Base-by-base conservation (phyloP, 2,888 invertebrate genomes). In the Cheilosia variabilis region DNA sequence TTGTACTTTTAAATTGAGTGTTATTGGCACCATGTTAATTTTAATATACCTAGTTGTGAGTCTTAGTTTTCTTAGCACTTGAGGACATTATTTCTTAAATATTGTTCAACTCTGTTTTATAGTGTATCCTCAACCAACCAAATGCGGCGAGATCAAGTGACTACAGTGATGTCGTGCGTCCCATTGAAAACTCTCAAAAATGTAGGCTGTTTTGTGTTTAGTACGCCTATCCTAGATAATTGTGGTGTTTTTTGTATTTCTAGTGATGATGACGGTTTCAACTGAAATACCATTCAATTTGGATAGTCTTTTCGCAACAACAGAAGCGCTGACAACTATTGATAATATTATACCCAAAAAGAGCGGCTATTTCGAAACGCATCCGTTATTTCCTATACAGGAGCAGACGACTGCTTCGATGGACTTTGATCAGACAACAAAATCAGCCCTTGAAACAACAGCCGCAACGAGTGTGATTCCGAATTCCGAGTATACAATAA, bases 41-140 rank as follows among this genome's bases (percentile, higher is more conserved):
- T 34, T 86, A 66, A 50, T 80, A 0, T 86, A 86, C 7, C 71
- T 86, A 24, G 80, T 86, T 58, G 84, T 86, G 55, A 72, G 84
- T 76, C 24, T n/a, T 0, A 1, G 3, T 34, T 13, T 37, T 6
- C 4, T 0, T 27, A 15, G 1, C 53, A 15, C 17, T 50, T 62
- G 7, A 27, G 37, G 9, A 19, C 3, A 1, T 24, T 2, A 43
- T 22, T 37, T 37, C 17, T 2, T 43, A 34, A 34, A 15, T 7
- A 52, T 17, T 13, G 10, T 2, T 31, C 41, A 19, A 73, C n/a
- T 50, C 19, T 17, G 22, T 24, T 41, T 37, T 15, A 15, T 62
- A 86, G 84, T 66, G 65, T 22, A 47, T 86, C 19, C 62, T 86
- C 43, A 65, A 47, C 13, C 76, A 86, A 34, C 31, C 80, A 17